Evolutionary conservation across 2,113 vertebrate genomes (phyloP).

Genomic region (Ciconia stormi): DNA sequence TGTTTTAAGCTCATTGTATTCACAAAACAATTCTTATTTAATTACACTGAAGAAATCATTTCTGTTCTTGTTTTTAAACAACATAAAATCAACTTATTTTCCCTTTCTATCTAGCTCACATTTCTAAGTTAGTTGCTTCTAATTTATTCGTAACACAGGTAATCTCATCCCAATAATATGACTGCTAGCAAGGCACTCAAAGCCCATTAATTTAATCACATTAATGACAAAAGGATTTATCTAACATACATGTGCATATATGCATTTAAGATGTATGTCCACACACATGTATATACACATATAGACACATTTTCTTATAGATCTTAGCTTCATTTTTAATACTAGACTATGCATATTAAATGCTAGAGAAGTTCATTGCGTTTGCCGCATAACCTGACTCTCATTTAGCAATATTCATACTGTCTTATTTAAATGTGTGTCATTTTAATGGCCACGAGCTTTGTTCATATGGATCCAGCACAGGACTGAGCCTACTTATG

Average conservation of each 20-base stretch:
- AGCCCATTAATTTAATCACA: neutral
- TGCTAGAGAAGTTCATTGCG: neutral
- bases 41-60: neutral
- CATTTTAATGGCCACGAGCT: neutral
- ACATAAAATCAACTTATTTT: neutral
- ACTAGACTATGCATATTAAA: neutral
- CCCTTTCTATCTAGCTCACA: neutral
- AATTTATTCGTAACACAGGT: neutral
- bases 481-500: neutral
- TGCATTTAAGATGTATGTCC: neutral
- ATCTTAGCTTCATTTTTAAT: neutral
- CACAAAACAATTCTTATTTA: neutral
- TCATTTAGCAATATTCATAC: neutral
- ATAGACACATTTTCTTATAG: neutral
- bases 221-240: neutral
- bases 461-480: neutral
- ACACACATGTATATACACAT: neutral
- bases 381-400: neutral
- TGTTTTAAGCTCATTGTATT: neutral
- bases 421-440: neutral
- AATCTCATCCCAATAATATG: neutral
- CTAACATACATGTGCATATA: neutral
- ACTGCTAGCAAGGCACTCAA: neutral
- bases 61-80: neutral
- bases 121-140: neutral